Conservation (phyloP, 2,888 invertebrate species). For the Drosophila anomalata region DNA sequence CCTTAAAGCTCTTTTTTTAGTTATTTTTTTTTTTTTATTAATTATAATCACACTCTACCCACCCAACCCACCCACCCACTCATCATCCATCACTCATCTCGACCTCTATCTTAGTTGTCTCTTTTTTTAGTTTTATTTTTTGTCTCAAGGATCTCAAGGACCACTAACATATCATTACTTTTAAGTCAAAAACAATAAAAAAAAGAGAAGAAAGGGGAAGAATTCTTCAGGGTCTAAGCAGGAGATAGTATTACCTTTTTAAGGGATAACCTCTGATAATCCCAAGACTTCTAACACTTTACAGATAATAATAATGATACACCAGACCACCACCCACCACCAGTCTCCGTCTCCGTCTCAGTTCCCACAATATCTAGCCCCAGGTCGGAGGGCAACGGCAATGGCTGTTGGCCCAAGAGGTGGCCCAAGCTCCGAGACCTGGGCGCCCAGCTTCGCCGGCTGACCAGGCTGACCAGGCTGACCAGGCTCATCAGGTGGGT, state of each 20-base stretch:
- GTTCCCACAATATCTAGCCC: constrained; percentile 47
- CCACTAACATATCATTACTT: constrained; percentile 1
- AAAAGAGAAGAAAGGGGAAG: background rate
- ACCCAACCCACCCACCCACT: constrained; percentile 5
- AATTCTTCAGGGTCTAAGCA: background rate
- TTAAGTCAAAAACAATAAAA: background rate
- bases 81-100: constrained; percentile 39
- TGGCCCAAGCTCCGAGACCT: constrained; percentile 68
- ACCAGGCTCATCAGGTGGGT: constrained; percentile 81
- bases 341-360: constrained; percentile 22
- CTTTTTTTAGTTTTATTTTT: background rate
- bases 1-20: constrained; percentile 52
- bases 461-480: constrained; percentile 77
- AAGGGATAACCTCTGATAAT: too few species aligned
- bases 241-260: too few species aligned
- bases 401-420: constrained; percentile 47
- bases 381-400: constrained; percentile 32
- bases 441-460: constrained; percentile 75
- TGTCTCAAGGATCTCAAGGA: background rate
- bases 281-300: constrained; percentile 59
- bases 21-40: constrained; percentile 17
- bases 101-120: constrained; percentile 10
- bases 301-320: constrained; percentile 45
- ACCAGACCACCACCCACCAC: constrained; percentile 22
- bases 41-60: constrained; percentile 1